Conservation (phyloP, 1,140 invertebrate species). For the Orchesella cincta region DNA sequence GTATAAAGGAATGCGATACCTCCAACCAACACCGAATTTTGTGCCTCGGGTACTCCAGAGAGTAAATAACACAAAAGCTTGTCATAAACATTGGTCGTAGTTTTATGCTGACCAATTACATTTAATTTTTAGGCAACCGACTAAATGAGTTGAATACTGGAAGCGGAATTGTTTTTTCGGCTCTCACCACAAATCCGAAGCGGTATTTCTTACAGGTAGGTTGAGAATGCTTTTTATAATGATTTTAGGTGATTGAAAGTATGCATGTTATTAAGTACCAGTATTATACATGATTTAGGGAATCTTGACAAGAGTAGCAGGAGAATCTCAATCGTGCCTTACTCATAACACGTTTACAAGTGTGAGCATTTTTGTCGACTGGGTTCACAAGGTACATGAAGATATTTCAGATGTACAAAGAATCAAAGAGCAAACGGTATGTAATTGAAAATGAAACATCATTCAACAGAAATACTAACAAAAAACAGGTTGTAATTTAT, state of each 20-base stretch:
- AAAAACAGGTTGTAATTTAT: background rate
- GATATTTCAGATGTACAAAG: constrained; percentile 27
- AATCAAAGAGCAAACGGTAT: background rate
- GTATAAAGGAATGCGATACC: constrained; percentile 30
- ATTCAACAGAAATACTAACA: no score
- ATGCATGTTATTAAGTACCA: background rate
- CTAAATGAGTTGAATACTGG: constrained; percentile 31
- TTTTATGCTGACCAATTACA: no score
- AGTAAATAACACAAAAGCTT: no score
- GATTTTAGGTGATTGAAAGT: background rate
- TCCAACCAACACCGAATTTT: constrained; percentile 42
- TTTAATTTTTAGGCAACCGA: constrained; percentile 16
- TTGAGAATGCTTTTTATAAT: background rate
- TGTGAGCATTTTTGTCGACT: constrained; percentile 36
- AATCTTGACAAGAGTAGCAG: constrained; percentile 38
- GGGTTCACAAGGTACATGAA: constrained; percentile 37
- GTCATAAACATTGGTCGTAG: no score
- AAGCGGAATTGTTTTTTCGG: constrained; percentile 35
- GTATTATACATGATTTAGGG: background rate
- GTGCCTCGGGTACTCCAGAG: constrained; percentile 26
- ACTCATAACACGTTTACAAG: constrained; percentile 38
- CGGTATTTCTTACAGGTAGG: constrained; percentile 35
- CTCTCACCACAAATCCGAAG: constrained; percentile 31
- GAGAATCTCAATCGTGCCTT: constrained; percentile 31
- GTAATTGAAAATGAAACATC: background rate